Evolutionary conservation across 2,888 invertebrate species (phyloP).

Genomic region (Galeruca laticollis): DNA sequence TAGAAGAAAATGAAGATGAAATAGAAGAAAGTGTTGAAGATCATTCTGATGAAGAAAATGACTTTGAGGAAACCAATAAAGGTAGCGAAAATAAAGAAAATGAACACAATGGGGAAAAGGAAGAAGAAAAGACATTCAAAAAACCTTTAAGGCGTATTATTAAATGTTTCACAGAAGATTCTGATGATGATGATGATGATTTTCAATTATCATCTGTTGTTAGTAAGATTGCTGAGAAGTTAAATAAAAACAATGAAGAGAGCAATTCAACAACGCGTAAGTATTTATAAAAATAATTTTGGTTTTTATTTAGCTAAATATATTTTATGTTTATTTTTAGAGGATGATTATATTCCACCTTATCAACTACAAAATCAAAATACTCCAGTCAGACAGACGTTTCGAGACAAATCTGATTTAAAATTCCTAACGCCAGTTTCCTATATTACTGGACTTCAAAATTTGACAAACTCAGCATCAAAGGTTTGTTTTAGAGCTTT

Average conservation of each 20-base stretch:
- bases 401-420: conserved; percentile 51
- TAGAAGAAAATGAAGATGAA: conserved; percentile 47
- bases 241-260: conserved; percentile 30
- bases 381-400: conserved; percentile 52
- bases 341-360: conserved; percentile 57
- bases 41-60: conserved; percentile 41
- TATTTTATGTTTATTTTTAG: conserved; percentile 45
- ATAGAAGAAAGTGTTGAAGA: conserved; percentile 32
- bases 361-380: conserved; percentile 56
- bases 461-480: conserved; percentile 58
- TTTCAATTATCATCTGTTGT: conserved; percentile 24
- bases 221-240: conserved; percentile 27
- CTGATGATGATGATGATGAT: conserved; percentile 59
- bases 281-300: conserved; percentile 13
- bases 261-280: conserved; percentile 35
- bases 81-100: conserved; percentile 33
- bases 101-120: conserved; percentile 38
- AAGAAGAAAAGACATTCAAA: conserved; percentile 35
- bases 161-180: conserved; percentile 58
- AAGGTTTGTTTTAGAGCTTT: conserved; percentile 57
- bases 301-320: not conserved
- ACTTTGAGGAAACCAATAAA: conserved; percentile 29
- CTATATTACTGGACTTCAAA: conserved; percentile 65
- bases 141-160: conserved; percentile 60
- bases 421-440: conserved; percentile 68